A percentile compares a stretch with the other conserved stretches of the same genome.
Evolutionary conservation across 2,113 vertebrate species (phyloP).

Genomic region (Aptenodytes forsteri): DNA sequence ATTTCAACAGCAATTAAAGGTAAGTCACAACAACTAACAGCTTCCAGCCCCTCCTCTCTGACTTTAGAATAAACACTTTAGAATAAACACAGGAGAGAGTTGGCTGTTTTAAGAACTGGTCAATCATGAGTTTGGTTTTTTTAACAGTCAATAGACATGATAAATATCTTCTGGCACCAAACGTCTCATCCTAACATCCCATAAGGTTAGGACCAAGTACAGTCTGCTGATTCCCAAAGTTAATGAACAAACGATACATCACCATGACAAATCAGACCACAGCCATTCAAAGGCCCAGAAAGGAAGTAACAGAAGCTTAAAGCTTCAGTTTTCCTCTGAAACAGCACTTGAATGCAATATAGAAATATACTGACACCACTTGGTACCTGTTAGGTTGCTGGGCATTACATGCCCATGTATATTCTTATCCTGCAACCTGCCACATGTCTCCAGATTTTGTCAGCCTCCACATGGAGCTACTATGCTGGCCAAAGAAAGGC

Average conservation of each 20-base stretch:
- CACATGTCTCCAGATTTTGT: neutral
- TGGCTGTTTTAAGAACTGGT: neutral
- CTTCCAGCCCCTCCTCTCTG: neutral
- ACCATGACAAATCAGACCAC: neutral
- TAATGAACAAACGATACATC: accelerated
- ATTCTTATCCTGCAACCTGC: neutral
- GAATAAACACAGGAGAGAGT: neutral
- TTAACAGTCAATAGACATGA: accelerated
- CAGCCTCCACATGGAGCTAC: neutral
- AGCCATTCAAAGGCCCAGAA: neutral
- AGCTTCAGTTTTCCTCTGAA: neutral
- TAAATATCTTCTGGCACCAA: neutral
- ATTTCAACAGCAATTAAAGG: neutral
- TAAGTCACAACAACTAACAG: neutral
- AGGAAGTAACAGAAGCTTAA: neutral
- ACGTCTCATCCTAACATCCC: neutral
- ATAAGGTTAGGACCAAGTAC: neutral
- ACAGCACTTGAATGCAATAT: neutral
- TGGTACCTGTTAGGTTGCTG: neutral
- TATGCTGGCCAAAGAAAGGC: neutral
- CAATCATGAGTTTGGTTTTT: neutral
- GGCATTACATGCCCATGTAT: accelerated
- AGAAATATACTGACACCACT: neutral
- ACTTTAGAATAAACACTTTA: neutral
- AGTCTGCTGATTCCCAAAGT: neutral